Evolutionary conservation across 2,888 invertebrate genomes (phyloP).

Genomic region (Ophion ventricosus): DNA sequence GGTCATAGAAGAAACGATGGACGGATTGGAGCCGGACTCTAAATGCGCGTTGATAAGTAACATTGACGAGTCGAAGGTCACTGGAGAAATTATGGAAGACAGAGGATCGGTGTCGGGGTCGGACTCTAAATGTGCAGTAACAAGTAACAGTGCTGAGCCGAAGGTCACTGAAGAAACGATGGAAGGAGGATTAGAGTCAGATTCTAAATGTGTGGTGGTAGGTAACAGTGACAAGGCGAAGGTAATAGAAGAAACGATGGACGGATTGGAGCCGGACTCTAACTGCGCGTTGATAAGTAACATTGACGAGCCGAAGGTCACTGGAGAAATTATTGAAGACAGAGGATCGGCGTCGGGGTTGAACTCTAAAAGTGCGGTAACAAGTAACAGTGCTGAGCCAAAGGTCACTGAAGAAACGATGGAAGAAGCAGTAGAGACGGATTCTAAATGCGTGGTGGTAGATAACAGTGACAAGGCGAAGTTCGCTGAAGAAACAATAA

Average conservation of each 20-base stretch:
- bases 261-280: not conserved
- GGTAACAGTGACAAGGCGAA: not conserved
- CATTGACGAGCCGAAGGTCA: not conserved
- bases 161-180: constrained; percentile 44
- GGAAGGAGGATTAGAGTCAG: not conserved
- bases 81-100: not conserved
- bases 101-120: not conserved
- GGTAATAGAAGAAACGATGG: not conserved
- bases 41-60: not conserved
- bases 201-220: not conserved
- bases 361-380: constrained; percentile 11
- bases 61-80: not conserved
- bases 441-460: not conserved
- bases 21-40: no score
- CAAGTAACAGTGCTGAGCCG: constrained; percentile 33
- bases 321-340: not conserved
- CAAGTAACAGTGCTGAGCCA: constrained; percentile 32
- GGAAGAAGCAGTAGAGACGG: not conserved
- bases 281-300: not conserved
- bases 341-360: not conserved
- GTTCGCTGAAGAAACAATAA: not conserved
- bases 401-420: constrained; percentile 44
- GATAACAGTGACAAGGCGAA: not conserved
- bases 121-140: constrained; percentile 11
- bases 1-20: not conserved